Percentiles rank a stretch among this genome's conserved stretches.
Evolutionary conservation across 2,888 invertebrate species (phyloP).

Genomic region (Miltochrista miniata): DNA sequence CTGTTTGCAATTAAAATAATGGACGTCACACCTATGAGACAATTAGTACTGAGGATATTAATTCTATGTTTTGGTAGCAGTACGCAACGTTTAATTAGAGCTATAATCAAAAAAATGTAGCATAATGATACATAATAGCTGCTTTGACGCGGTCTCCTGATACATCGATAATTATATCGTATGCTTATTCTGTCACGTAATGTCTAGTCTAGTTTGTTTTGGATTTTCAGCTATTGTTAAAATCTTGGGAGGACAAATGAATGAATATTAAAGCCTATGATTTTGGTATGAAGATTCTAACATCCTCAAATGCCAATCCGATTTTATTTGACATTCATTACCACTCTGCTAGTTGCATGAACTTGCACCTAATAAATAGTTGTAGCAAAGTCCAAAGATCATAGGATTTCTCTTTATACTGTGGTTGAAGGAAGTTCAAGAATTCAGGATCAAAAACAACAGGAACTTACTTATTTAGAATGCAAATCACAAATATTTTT

Average conservation of each 20-base stretch:
- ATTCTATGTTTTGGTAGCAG: conserved; percentile 63
- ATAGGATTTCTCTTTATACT: too few species aligned
- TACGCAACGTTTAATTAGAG: conserved; percentile 48
- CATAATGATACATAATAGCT: conserved; percentile 52
- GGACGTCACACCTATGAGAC: conserved; percentile 81
- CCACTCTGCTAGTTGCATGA: too few species aligned
- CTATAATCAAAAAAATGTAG: conserved; percentile 57
- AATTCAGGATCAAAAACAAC: too few species aligned
- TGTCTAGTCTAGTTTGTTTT: conserved; percentile 21
- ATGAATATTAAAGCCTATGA: too few species aligned
- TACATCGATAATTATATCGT: conserved; percentile 50
- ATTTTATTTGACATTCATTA: neutral
- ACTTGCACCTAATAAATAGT: too few species aligned
- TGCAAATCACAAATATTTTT: neutral
- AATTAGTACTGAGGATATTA: conserved; percentile 74
- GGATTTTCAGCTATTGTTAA: neutral
- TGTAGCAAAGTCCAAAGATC: too few species aligned
- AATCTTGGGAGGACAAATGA: too few species aligned
- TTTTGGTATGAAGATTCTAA: too few species aligned
- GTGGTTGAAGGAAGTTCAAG: too few species aligned
- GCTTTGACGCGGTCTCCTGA: conserved; percentile 50
- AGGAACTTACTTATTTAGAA: neutral
- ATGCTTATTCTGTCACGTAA: conserved; percentile 42
- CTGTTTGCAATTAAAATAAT: conserved; percentile 81
- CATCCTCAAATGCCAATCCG: too few species aligned